Evolutionary conservation across 2,888 invertebrate species (phyloP), one percentile per base, ranked within the genome.

Genomic region (Allolobophora icterica): DNA sequence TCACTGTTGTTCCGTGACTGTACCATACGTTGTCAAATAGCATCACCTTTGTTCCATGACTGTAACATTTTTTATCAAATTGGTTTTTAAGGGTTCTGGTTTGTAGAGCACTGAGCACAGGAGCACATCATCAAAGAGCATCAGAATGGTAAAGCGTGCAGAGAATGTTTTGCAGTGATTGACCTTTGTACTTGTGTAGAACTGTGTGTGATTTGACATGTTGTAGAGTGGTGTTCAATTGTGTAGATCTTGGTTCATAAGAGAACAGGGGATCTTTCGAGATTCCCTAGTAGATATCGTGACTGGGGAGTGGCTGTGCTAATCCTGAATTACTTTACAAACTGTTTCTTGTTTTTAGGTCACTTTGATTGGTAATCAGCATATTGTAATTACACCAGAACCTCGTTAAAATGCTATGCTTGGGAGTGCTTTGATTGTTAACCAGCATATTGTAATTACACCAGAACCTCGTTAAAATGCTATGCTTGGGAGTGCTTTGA

Each of bases 181-280:
- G 71, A 71, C 71, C 71, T 71, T 71, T 71, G 30, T 71, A n/a
- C 71, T 71, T 71, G 71, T n/a, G 71, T 71, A 71, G 71, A 71
- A 71, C 11, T 71, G 71, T 71, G 30, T 71, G 71, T 71, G 71
- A 71, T 71, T 71, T 71, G 71, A 71, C 71, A n/a, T 71, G n/a
- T 71, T 71, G n/a, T 71, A 71, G 71, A 71, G 30, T 71, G 71
- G 71, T n/a, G 71, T 71, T 71, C 71, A 71, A 6, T 71, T n/a
- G 30, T n/a, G 71, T 71, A 6, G 0, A 71, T 71, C 71, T 1
- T 71, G 71, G 71, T 71, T 71, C 8, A 8, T 52, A 71, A 71
- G 71, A n/a, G 1, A 71, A 71, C 71, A n/a, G 71, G 30, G 52
- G 11, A n/a, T n/a, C 71, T 71, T 30, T 71, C n/a, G 8, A 71